Conservation (phyloP, 2,113 vertebrate genomes). For the Hipposideros armiger region DNA sequence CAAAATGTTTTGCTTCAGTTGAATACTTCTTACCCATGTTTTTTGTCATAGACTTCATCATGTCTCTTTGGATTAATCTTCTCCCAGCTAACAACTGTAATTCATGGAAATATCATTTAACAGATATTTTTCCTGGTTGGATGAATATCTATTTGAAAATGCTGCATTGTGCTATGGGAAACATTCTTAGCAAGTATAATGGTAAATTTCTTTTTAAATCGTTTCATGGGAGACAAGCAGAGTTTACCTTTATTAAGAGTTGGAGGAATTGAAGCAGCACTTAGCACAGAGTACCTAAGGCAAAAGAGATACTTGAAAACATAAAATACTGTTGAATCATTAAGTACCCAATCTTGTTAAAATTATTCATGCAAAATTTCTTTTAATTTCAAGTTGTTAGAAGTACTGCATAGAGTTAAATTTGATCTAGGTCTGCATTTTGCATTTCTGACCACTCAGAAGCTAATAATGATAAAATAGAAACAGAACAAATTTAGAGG, state of each 20-base stretch:
- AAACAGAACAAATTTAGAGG: not conserved
- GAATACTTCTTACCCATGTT: not conserved
- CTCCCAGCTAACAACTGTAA: slow-evolving; percentile 13
- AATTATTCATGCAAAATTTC: slow-evolving; percentile 43
- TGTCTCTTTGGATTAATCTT: slow-evolving; percentile 53
- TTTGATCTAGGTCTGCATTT: not conserved
- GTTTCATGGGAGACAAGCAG: slow-evolving; percentile 28
- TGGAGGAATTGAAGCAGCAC: not conserved
- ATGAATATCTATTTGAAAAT: slow-evolving; percentile 60
- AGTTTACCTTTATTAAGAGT: slow-evolving; percentile 29
- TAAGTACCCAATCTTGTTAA: not conserved
- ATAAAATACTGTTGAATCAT: slow-evolving; percentile 33
- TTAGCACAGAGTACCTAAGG: not conserved
- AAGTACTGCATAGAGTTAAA: not conserved
- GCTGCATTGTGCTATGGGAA: not conserved
- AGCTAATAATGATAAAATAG: not conserved
- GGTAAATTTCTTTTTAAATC: slow-evolving; percentile 64
- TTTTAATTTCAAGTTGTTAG: slow-evolving; percentile 19
- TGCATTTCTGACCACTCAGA: not conserved
- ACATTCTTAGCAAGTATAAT: slow-evolving; percentile 56
- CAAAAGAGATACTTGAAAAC: not conserved
- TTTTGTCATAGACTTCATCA: slow-evolving; percentile 9
- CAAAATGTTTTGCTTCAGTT: not conserved
- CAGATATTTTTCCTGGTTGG: not conserved
- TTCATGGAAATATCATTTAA: slow-evolving; percentile 51